phyloP scores from a whole-genome alignment of 1,140 invertebrate genomes.

The Pachypsylla venusta region DNA sequence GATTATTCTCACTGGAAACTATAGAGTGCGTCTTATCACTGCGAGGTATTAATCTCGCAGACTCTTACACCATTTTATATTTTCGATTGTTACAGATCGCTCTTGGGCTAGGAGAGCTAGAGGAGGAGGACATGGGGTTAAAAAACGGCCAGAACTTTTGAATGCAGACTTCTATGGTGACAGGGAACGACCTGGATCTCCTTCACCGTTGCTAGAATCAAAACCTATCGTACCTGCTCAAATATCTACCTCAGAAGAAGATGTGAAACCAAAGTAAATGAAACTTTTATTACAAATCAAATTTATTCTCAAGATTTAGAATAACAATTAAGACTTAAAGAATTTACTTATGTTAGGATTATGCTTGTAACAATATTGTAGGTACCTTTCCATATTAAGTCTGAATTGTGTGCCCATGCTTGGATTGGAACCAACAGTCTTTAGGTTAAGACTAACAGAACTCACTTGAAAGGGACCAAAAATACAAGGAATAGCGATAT shows the following conservation, averaged over 20 bases:
- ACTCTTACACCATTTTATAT: not conserved
- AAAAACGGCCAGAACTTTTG: conserved; percentile 49
- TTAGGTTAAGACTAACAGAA: too few relatives aligned
- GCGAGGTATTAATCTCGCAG: too few relatives aligned
- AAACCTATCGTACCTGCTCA: conserved; percentile 35
- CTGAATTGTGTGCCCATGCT: too few relatives aligned
- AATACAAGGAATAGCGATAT: too few relatives aligned
- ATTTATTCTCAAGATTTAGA: too few relatives aligned
- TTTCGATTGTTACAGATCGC: conserved; percentile 46
- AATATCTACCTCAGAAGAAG: conserved; percentile 32
- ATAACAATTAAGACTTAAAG: too few relatives aligned
- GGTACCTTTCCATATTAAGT: too few relatives aligned
- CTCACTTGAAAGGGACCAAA: too few relatives aligned
- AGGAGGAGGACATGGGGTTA: conserved; percentile 35
- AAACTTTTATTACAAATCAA: not conserved
- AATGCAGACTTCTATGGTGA: conserved; percentile 51
- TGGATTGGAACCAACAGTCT: too few relatives aligned
- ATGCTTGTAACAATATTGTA: too few relatives aligned
- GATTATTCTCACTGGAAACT: not conserved
- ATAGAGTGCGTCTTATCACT: not conserved
- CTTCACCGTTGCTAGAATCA: conserved; percentile 40
- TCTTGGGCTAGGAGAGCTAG: conserved; percentile 70
- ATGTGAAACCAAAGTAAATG: conserved; percentile 34
- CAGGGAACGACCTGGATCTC: conserved; percentile 56
- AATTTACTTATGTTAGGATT: too few relatives aligned